A percentile compares a stretch with the other conserved stretches of the same genome.
These are phyloP conservation scores for Cataglyphis rosenhaueri DNA, from an alignment of 2,888 invertebrate species.

Conservation along the genomic window DNA sequence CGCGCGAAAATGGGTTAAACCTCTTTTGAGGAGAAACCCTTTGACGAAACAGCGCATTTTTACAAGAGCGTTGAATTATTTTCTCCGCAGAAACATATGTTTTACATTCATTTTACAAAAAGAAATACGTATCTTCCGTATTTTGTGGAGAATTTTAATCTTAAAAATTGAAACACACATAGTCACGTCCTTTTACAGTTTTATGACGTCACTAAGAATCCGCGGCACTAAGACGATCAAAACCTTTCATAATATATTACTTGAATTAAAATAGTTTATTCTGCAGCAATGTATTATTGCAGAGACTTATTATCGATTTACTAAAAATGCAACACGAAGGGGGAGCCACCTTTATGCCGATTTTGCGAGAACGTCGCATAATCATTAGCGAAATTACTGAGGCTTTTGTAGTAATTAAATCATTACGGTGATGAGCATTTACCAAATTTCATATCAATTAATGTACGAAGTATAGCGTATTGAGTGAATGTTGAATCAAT, in stretches of 20 bases:
- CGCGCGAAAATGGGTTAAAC: conserved; percentile 18
- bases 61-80: neutral
- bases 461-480: neutral
- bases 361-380: conserved; percentile 23
- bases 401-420: conserved; percentile 15
- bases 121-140: neutral
- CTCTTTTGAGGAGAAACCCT: neutral
- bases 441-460: conserved; percentile 3
- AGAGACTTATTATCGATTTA: conserved; percentile 69
- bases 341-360: conserved; percentile 69
- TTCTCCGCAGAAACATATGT: neutral
- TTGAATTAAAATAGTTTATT: conserved; percentile 26
- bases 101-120: neutral
- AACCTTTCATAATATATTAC: neutral
- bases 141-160: neutral
- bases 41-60: conserved; percentile 1
- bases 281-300: conserved; percentile 41
- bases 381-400: neutral
- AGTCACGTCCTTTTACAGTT: neutral
- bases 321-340: conserved; percentile 65
- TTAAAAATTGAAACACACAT: neutral
- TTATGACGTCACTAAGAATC: neutral
- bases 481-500: neutral
- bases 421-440: neutral
- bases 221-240: neutral